phyloP scores from a whole-genome alignment of 2,888 invertebrate genomes.

The Colletes collaris region DNA sequence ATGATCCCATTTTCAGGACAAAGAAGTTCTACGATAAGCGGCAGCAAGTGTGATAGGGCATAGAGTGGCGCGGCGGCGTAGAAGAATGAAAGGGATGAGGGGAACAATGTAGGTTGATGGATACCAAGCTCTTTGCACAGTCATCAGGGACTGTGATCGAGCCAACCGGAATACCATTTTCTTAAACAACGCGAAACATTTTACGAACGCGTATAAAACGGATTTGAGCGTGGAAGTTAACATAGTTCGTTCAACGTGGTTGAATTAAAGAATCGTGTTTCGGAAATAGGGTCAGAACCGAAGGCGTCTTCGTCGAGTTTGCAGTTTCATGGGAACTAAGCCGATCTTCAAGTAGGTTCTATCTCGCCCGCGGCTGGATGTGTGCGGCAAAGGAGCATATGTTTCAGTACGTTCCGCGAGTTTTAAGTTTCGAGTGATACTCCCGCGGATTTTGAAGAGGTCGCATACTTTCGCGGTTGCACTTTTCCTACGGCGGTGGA shows the following conservation, averaged over 20 bases:
- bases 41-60: conserved; percentile 52
- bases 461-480: conserved; percentile 43
- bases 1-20: conserved; percentile 58
- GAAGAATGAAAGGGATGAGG: conserved; percentile 45
- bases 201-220: conserved; percentile 23
- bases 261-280: conserved; percentile 31
- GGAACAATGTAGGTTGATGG: conserved; percentile 65
- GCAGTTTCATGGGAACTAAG: conserved; percentile 46
- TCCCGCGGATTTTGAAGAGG: conserved; percentile 50
- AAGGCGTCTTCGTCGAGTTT: conserved; percentile 25
- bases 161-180: conserved; percentile 57
- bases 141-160: conserved; percentile 61
- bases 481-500: conserved; percentile 40
- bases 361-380: conserved; percentile 37
- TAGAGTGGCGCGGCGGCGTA: conserved; percentile 41
- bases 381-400: conserved; percentile 33
- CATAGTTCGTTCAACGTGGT: neutral
- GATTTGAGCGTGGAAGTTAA: neutral
- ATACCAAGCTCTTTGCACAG: conserved; percentile 64
- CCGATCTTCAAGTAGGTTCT: conserved; percentile 30
- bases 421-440: conserved; percentile 66
- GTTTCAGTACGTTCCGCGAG: conserved; percentile 61
- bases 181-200: conserved; percentile 55
- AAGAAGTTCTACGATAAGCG: conserved; percentile 56
- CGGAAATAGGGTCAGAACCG: conserved; percentile 50